Evolutionary conservation across 2,888 invertebrate genomes (phyloP), one percentile per base, ranked within the genome.

Genomic region (Globia sparganii): DNA sequence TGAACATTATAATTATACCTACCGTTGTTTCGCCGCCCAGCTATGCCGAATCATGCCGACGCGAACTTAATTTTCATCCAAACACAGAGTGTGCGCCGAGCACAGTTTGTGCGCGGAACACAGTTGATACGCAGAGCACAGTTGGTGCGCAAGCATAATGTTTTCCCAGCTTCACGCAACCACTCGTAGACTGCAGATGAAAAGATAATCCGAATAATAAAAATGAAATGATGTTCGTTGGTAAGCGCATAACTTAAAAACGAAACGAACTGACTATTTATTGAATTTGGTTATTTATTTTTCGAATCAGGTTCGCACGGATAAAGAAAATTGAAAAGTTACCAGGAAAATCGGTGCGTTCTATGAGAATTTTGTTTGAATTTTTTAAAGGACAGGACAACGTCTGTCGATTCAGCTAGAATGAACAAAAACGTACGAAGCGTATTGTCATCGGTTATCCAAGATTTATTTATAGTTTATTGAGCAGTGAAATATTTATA

Each of bases 401-500:
- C 56, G 13, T 28, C 25, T n/a, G 13, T 56, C 5, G 13, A 4
- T n/a, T 56, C 13, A 56, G 13, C 13, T 15, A 28, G 1, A 13
- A 59, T 28, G 1, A 28, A 64, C 28, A 65, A 49, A 71, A 59
- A 43, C 53, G 65, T 25, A 59, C 8, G 5, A 4, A 34, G 13
- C 21, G 53, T 78, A 58, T 49, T 73, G 46, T 64, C 37, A 58
- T 58, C n/a, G 40, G 40, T 49, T 25, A 40, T 68, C 15, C 25
- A 34, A 69, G 40, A 64, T 68, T 64, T 65, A 64, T 65, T 65
- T 65, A 37, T 65, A 59, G 18, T 80, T 70, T 66, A 70, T 80
- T 40, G 43, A 61, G 59, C 56, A 69, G 15, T 40, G 28, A 77
- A 72, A 56, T 72, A 70, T 70, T 82, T 62, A 37, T 72, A 74